phyloP scores from a whole-genome alignment of 2,113 vertebrate species.

The Gila orcuttii region DNA sequence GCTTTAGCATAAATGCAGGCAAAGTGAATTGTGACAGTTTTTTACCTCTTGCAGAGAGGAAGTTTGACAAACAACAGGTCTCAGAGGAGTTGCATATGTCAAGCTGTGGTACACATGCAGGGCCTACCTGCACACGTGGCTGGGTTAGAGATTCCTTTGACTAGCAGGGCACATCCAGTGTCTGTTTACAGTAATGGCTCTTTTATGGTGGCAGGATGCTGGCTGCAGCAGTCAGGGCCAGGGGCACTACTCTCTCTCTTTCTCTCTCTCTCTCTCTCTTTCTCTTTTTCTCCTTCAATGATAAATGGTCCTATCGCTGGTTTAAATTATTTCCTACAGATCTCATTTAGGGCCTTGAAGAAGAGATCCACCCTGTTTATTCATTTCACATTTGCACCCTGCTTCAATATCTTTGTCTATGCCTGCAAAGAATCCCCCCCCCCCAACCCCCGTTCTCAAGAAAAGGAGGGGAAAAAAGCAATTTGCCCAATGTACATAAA shows the following conservation, averaged over 20 bases:
- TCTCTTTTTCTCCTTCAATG: conserved; percentile 64
- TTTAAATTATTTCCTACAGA: conserved; percentile 85
- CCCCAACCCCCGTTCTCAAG: conserved; percentile 66
- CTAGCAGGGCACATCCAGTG: conserved; percentile 29
- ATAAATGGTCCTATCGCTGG: conserved; percentile 80
- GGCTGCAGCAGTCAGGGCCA: conserved; percentile 65
- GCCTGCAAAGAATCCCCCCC: conserved; percentile 77
- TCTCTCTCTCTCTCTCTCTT: conserved; percentile 43
- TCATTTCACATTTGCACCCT: conserved; percentile 81
- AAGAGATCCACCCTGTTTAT: conserved; percentile 85
- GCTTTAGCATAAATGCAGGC: conserved; percentile 6
- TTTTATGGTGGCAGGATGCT: conserved; percentile 66
- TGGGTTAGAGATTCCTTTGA: conserved; percentile 14
- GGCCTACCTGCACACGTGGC: conserved; percentile 27
- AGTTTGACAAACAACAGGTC: conserved; percentile 13
- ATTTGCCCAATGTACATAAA: conserved; percentile 86
- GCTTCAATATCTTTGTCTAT: conserved; percentile 82
- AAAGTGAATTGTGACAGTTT: conserved; percentile 5
- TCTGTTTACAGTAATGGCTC: conserved; percentile 57
- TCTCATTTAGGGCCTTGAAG: conserved; percentile 85
- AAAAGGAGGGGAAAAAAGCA: conserved; percentile 71
- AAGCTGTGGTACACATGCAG: neutral
- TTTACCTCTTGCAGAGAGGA: neutral
- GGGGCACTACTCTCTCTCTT: conserved; percentile 63
- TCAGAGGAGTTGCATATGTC: neutral